Percentiles rank a stretch among this genome's conserved stretches.
Conservation (phyloP, 2,888 invertebrate species). For the Drosophila kokeensis region DNA sequence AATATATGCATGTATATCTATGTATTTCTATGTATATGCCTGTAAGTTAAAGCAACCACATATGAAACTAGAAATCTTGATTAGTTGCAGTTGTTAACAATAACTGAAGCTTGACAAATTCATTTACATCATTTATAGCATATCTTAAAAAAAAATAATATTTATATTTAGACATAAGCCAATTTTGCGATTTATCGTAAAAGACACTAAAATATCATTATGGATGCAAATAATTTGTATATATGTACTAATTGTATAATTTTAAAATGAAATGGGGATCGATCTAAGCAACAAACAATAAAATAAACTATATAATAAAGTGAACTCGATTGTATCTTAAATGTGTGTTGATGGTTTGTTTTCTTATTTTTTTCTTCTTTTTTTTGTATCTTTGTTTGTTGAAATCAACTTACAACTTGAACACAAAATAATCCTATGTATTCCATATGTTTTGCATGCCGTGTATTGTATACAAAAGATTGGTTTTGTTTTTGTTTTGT, state of each 20-base stretch:
- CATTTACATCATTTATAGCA: conserved; percentile 18
- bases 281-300: conserved; percentile 57
- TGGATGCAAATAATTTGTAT: conserved; percentile 24
- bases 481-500: conserved; percentile 28
- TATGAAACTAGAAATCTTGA: conserved; percentile 40
- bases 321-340: conserved; percentile 33
- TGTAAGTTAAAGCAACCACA: conserved; percentile 26
- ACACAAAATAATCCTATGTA: conserved; percentile 48
- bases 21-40: conserved; percentile 27
- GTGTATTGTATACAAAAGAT: conserved; percentile 62
- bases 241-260: conserved; percentile 1
- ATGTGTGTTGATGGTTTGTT: not conserved
- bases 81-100: conserved; percentile 25
- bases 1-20: conserved; percentile 52
- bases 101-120: conserved; percentile 35
- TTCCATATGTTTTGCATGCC: conserved; percentile 42
- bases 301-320: conserved; percentile 63
- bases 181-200: conserved; percentile 22
- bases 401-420: conserved; percentile 32
- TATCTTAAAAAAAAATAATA: conserved; percentile 25
- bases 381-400: conserved; percentile 29
- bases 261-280: conserved; percentile 16
- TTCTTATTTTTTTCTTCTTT: conserved; percentile 17
- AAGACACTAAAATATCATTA: conserved; percentile 44
- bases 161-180: conserved; percentile 14